These are phyloP conservation scores for Narcine bancroftii DNA, from an alignment of 2,113 vertebrate species.

Conservation along the genomic window DNA sequence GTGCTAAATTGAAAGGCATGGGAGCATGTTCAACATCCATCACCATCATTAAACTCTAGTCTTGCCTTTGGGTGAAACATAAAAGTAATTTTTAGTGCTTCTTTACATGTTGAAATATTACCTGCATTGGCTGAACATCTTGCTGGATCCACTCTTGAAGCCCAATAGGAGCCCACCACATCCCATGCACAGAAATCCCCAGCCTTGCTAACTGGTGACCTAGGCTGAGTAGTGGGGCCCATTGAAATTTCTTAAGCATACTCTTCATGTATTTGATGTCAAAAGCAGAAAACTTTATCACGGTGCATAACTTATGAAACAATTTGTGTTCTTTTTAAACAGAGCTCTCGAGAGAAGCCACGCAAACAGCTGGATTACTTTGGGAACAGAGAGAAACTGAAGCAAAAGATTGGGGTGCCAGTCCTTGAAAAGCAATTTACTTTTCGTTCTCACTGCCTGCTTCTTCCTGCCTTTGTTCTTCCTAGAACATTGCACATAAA, in stretches of 20 bases:
- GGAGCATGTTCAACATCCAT: background rate
- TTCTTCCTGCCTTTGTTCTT: constrained; percentile 15
- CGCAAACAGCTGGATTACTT: background rate
- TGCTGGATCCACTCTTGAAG: background rate
- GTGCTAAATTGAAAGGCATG: background rate
- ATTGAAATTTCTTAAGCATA: background rate
- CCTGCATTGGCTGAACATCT: background rate
- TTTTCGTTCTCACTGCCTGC: background rate
- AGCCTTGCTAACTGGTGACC: background rate
- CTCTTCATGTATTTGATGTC: background rate
- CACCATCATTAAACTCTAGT: background rate
- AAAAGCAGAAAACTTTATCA: background rate
- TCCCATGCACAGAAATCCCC: background rate
- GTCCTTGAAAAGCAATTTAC: background rate
- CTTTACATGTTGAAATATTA: background rate
- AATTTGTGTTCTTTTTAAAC: background rate
- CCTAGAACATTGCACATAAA: background rate
- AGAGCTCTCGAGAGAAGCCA: background rate
- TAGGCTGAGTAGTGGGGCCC: background rate
- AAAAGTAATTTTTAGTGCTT: background rate
- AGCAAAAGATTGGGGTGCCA: background rate
- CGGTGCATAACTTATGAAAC: background rate
- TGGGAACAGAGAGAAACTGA: background rate
- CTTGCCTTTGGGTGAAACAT: background rate
- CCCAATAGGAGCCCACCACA: background rate